Percentiles rank a stretch among this genome's conserved stretches.
phyloP scores from a whole-genome alignment of 2,888 invertebrate species.

The Stramonita haemastoma region DNA sequence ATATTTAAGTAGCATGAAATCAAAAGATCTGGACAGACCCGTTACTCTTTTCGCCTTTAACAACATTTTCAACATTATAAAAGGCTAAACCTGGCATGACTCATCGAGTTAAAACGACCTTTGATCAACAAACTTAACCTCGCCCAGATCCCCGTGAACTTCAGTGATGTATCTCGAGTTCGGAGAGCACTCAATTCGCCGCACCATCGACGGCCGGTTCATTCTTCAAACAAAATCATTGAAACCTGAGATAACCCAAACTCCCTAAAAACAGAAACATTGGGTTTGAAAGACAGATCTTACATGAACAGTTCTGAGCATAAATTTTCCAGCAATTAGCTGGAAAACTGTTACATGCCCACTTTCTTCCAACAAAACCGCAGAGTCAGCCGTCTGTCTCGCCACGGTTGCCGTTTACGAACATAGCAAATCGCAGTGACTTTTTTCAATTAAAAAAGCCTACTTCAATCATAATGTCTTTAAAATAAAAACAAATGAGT shows the following conservation, averaged over 20 bases:
- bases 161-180: conserved; percentile 10
- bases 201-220: conserved; percentile 3
- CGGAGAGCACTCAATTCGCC: no score
- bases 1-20: conserved; percentile 21
- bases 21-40: background rate
- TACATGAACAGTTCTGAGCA: background rate
- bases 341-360: conserved; percentile 25
- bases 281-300: background rate
- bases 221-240: conserved; percentile 6
- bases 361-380: conserved; percentile 40
- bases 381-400: conserved; percentile 45
- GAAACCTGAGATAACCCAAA: background rate
- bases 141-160: conserved; percentile 39
- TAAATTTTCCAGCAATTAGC: background rate
- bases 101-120: conserved; percentile 49
- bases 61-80: conserved; percentile 5
- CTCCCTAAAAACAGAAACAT: background rate
- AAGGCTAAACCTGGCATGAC: conserved; percentile 41
- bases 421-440: background rate
- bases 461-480: background rate
- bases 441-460: background rate
- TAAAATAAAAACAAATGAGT: background rate
- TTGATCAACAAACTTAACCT: conserved; percentile 47
- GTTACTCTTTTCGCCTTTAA: background rate
- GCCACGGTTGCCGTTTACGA: conserved; percentile 1